Conservation (phyloP, 2,797 vertebrate genomes). For the Hydrolagus colliei region DNA sequence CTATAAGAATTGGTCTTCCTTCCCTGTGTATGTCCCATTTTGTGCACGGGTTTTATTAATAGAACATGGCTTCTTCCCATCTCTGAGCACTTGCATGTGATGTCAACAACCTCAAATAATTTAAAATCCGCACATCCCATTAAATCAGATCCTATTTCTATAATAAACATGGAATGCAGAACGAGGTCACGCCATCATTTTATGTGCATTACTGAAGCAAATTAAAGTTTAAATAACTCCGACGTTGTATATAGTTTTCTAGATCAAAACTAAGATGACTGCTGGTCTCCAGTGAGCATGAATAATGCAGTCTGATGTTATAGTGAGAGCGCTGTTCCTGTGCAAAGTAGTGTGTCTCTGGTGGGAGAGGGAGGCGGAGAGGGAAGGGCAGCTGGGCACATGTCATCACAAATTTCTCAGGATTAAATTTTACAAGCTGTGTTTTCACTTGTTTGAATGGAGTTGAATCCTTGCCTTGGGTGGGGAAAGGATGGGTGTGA, state of each 20-base stretch:
- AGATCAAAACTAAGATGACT: background rate
- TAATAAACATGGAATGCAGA: background rate
- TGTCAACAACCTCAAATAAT: background rate
- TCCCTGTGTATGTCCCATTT: background rate
- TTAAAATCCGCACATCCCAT: background rate
- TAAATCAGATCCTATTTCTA: background rate
- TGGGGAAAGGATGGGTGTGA: slow-evolving; percentile 16
- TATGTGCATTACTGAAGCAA: slow-evolving; percentile 2
- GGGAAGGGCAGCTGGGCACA: background rate
- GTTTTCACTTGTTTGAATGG: slow-evolving; percentile 15
- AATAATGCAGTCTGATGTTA: background rate
- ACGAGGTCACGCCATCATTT: background rate
- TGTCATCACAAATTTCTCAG: slow-evolving; percentile 10
- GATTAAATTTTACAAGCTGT: background rate
- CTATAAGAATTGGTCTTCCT: background rate
- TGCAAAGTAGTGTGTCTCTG: background rate
- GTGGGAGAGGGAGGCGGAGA: background rate
- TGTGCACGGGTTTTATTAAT: background rate
- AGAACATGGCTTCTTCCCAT: background rate
- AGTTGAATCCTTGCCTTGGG: slow-evolving; percentile 11
- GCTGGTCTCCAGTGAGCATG: background rate
- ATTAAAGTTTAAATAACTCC: background rate
- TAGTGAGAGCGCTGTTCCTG: background rate
- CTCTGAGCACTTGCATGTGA: background rate
- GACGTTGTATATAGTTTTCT: background rate